Conservation (phyloP, 2,797 vertebrate species). For the Momotus momota region DNA sequence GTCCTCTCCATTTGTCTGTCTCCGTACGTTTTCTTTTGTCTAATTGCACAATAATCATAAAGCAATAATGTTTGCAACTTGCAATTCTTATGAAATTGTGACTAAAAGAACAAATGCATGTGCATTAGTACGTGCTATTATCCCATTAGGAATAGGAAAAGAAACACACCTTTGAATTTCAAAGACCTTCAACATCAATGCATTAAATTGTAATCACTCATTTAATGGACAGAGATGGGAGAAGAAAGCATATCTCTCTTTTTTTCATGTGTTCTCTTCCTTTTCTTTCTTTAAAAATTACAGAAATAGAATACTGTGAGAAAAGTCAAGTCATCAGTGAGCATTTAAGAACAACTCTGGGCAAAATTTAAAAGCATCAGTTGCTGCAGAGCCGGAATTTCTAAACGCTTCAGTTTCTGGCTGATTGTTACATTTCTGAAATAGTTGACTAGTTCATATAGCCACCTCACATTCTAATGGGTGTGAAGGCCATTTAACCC, state of each 20-base stretch:
- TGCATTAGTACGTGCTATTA: conserved; percentile 73
- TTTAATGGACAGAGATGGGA: conserved; percentile 49
- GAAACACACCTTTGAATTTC: conserved; percentile 70
- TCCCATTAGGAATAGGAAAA: conserved; percentile 61
- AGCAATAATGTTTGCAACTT: conserved; percentile 62
- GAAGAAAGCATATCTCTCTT: not conserved
- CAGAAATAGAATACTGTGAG: conserved; percentile 13
- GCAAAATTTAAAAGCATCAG: not conserved
- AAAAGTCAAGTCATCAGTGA: not conserved
- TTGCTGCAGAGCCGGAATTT: not conserved
- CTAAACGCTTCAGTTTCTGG: not conserved
- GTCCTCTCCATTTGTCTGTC: conserved; percentile 24
- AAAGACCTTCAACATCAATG: conserved; percentile 63
- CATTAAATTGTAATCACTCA: conserved; percentile 56
- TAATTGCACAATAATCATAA: conserved; percentile 58
- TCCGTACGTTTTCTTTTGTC: conserved; percentile 43
- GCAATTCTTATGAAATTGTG: conserved; percentile 43
- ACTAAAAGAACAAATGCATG: conserved; percentile 68
- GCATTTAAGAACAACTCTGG: not conserved
- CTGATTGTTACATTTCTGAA: not conserved
- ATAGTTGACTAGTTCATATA: not conserved
- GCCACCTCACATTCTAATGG: not conserved
- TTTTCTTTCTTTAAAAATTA: conserved; percentile 18
- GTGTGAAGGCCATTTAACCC: not conserved
- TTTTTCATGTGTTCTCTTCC: not conserved